These are phyloP conservation scores for Apis laboriosa DNA, from an alignment of 1,140 invertebrate species.

Conservation along the genomic window DNA sequence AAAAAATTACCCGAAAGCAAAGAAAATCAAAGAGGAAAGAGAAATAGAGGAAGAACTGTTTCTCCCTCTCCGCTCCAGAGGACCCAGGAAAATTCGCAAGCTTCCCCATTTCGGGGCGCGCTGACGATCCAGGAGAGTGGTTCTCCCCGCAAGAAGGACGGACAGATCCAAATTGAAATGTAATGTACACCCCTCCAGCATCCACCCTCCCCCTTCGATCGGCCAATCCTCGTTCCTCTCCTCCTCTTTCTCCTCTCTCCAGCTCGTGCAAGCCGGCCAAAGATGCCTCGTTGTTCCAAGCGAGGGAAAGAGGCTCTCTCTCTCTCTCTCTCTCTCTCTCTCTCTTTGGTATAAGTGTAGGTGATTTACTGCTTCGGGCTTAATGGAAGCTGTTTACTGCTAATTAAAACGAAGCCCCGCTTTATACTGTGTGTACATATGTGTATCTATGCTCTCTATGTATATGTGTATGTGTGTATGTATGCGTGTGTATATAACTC, in stretches of 20 bases:
- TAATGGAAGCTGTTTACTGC: constrained; percentile 79
- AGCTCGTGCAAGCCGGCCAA: constrained; percentile 27
- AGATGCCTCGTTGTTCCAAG: constrained; percentile 53
- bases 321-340: background rate
- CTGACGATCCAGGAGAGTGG: constrained; percentile 60
- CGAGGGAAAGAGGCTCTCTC: constrained; percentile 15
- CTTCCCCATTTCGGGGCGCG: constrained; percentile 54
- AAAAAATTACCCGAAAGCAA: background rate
- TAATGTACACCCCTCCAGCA: constrained; percentile 71
- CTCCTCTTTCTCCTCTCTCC: constrained; percentile 4
- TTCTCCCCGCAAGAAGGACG: constrained; percentile 63
- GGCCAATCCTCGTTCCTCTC: constrained; percentile 44
- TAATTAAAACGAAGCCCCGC: constrained; percentile 78
- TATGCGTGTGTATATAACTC: background rate
- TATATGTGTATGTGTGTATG: too few relatives aligned
- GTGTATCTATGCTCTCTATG: too few relatives aligned
- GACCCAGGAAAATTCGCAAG: constrained; percentile 63
- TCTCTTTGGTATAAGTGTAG: constrained; percentile 66
- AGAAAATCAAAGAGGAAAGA: background rate
- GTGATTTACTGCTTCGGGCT: constrained; percentile 76
- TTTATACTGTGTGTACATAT: constrained; percentile 67
- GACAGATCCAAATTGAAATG: constrained; percentile 76
- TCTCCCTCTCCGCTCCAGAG: background rate
- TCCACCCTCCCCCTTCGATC: constrained; percentile 41
- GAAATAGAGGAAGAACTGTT: background rate